A percentile compares a stretch with the other conserved stretches of the same genome.
phyloP scores from a whole-genome alignment of 2,888 invertebrate genomes.

The Adela reaumurella region DNA sequence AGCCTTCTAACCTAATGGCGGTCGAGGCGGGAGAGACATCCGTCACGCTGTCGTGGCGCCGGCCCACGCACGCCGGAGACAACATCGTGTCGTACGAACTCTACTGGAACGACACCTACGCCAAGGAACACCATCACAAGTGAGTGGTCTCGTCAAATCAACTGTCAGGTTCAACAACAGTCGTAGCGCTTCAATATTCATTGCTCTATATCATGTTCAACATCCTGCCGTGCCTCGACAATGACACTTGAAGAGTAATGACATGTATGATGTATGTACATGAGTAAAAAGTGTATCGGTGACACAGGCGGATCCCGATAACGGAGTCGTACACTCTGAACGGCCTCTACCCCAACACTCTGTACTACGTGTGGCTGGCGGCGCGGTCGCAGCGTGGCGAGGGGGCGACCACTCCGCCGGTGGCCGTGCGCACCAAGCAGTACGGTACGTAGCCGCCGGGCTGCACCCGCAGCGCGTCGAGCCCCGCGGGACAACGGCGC shows the following conservation, averaged over 20 bases:
- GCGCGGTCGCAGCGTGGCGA: slow-evolving; percentile 91
- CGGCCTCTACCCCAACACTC: slow-evolving; percentile 90
- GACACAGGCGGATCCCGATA: slow-evolving; percentile 70
- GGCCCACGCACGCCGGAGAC: slow-evolving; percentile 88
- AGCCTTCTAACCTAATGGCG: slow-evolving; percentile 86
- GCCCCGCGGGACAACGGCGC: neutral
- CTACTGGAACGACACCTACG: slow-evolving; percentile 96
- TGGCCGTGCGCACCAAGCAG: slow-evolving; percentile 93
- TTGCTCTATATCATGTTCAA: no score
- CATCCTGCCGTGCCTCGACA: no score
- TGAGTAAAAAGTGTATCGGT: no score
- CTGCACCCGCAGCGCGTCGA: neutral
- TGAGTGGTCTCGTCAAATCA: no score
- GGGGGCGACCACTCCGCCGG: slow-evolving; percentile 92
- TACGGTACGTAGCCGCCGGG: slow-evolving; percentile 75
- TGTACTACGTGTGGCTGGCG: slow-evolving; percentile 96
- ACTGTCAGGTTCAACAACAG: no score
- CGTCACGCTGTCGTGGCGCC: slow-evolving; percentile 88
- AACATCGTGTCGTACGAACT: slow-evolving; percentile 93
- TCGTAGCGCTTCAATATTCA: no score
- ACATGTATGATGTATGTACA: no score
- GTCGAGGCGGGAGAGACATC: slow-evolving; percentile 86
- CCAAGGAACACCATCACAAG: slow-evolving; percentile 84
- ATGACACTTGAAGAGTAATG: no score
- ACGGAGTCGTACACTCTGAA: slow-evolving; percentile 83